Conservation (phyloP, 1,140 invertebrate species). For the Heterodera carotae region DNA sequence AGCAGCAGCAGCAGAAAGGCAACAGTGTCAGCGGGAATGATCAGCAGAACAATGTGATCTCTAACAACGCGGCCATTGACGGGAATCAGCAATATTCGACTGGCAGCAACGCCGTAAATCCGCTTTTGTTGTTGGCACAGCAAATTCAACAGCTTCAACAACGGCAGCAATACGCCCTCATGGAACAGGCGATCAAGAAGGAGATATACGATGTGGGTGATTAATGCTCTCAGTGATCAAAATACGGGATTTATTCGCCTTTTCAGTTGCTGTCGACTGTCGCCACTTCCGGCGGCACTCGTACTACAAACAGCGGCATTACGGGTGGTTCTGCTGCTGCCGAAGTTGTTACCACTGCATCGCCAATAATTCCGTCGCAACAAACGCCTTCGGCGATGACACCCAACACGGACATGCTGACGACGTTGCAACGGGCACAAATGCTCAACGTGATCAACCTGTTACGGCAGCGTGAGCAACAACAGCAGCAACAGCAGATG, state of each 20-base stretch:
- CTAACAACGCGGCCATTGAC: slow-evolving; percentile 3
- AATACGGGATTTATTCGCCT: too few species aligned
- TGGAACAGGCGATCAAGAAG: slow-evolving; percentile 24
- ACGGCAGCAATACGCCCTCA: slow-evolving; percentile 18
- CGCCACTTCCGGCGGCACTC: not conserved
- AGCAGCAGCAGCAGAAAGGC: slow-evolving; percentile 9
- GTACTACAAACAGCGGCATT: not conserved
- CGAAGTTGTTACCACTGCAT: not conserved
- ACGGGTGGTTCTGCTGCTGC: not conserved
- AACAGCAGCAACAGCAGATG: not conserved
- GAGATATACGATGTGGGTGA: slow-evolving; percentile 25
- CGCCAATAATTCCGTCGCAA: not conserved
- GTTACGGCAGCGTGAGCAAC: not conserved
- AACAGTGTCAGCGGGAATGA: not conserved
- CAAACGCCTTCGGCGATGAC: not conserved
- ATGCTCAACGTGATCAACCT: not conserved
- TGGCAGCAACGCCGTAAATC: not conserved
- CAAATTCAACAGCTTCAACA: slow-evolving; percentile 16
- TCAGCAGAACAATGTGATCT: not conserved
- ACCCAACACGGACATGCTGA: not conserved
- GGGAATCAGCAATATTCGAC: not conserved
- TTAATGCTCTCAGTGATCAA: not conserved
- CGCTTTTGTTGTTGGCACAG: slow-evolving; percentile 4
- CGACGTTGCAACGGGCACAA: slow-evolving; percentile 5
- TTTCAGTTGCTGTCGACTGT: not conserved